Conservation (phyloP, 2,888 invertebrate genomes). For the Nasonia oneida region DNA sequence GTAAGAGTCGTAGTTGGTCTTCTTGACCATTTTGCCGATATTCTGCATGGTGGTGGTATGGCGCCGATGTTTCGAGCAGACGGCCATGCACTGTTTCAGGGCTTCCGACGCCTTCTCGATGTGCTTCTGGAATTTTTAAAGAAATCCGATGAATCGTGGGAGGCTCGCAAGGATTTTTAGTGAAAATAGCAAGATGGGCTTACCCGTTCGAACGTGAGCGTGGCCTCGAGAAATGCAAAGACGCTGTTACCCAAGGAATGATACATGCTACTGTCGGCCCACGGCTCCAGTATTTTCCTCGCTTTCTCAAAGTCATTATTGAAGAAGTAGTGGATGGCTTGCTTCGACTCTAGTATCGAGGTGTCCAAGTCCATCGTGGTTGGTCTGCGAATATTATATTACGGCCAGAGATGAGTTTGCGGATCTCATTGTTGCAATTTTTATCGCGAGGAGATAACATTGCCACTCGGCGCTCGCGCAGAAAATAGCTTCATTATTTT, state of each 20-base stretch:
- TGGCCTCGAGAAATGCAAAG: slow-evolving; percentile 94
- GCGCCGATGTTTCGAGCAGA: slow-evolving; percentile 87
- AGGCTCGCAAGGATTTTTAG: not conserved
- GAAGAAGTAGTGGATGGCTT: slow-evolving; percentile 93
- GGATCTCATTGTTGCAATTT: no score
- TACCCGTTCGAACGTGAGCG: slow-evolving; percentile 92
- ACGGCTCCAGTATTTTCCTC: slow-evolving; percentile 87
- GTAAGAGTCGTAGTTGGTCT: slow-evolving; percentile 88
- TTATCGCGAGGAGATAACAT: no score
- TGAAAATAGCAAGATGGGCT: not conserved
- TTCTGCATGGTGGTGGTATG: slow-evolving; percentile 88
- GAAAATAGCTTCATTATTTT: not conserved
- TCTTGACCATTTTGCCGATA: slow-evolving; percentile 89
- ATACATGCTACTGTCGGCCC: slow-evolving; percentile 92
- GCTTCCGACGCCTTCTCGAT: slow-evolving; percentile 88
- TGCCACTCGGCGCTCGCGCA: no score
- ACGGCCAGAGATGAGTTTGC: no score
- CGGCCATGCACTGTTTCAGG: slow-evolving; percentile 88
- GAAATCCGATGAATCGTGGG: slow-evolving; percentile 16
- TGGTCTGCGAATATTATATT: slow-evolving; percentile 69
- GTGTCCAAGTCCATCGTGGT: slow-evolving; percentile 84
- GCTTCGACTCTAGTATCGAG: slow-evolving; percentile 88
- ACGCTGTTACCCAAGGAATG: slow-evolving; percentile 94
- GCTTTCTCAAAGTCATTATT: slow-evolving; percentile 94
- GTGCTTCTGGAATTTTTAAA: slow-evolving; percentile 78